Evolutionary conservation across 2,888 invertebrate genomes (phyloP).

Genomic region (Trachelus troglodyta): DNA sequence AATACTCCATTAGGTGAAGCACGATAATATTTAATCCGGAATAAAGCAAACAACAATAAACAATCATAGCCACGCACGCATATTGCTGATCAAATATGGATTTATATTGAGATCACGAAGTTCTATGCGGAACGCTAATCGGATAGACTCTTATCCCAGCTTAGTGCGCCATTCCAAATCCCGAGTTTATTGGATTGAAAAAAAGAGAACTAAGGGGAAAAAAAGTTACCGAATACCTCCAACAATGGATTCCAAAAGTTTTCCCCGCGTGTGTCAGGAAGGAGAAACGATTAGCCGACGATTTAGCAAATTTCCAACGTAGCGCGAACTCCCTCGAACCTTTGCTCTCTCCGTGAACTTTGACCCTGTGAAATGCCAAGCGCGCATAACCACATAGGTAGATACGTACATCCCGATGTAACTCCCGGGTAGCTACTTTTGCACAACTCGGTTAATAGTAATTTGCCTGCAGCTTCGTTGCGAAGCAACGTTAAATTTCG

Average conservation of each 20-base stretch:
- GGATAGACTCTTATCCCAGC: not conserved
- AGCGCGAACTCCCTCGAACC: not conserved
- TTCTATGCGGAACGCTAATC: not conserved
- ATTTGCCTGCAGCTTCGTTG: slow-evolving; percentile 13
- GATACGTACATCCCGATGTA: not conserved
- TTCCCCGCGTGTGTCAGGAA: not conserved
- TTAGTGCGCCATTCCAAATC: not conserved
- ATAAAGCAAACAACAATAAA: not conserved
- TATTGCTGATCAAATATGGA: not conserved
- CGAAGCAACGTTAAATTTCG: not conserved
- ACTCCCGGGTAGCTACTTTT: slow-evolving; percentile 27
- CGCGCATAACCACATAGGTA: not conserved
- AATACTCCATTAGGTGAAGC: no score
- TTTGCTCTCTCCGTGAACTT: not conserved
- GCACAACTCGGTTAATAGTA: slow-evolving; percentile 44
- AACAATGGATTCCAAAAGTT: not conserved
- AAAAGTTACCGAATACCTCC: not conserved
- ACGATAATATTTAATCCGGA: no score
- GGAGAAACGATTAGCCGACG: not conserved
- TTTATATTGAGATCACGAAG: not conserved
- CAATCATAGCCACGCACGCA: not conserved
- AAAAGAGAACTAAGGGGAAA: not conserved
- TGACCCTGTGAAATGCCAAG: not conserved
- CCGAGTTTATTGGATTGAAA: not conserved
- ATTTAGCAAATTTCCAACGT: not conserved